These are phyloP conservation scores for Progne subis DNA, from an alignment of 2,113 vertebrate species.

Conservation along the genomic window DNA sequence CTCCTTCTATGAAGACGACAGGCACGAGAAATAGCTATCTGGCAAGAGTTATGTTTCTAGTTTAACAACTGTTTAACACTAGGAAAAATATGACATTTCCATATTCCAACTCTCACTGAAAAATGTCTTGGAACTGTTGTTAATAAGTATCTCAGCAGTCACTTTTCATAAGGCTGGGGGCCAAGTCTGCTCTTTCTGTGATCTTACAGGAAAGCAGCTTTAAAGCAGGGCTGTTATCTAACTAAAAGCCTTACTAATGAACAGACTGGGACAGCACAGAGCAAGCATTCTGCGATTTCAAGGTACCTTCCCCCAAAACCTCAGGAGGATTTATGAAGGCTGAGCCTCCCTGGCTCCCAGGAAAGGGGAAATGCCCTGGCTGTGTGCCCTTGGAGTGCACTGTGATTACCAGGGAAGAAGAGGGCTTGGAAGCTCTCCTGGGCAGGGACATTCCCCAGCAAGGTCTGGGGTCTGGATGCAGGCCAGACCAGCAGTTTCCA, in stretches of 20 bases:
- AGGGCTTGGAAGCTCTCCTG: neutral
- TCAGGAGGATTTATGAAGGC: neutral
- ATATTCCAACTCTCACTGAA: constrained; percentile 15
- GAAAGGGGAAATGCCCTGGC: neutral
- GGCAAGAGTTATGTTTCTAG: constrained; percentile 16
- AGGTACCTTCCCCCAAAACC: neutral
- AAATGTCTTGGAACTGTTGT: neutral
- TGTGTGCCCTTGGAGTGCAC: neutral
- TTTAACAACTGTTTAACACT: constrained; percentile 40
- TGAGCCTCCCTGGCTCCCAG: neutral
- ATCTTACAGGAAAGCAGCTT: neutral
- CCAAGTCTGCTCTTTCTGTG: neutral
- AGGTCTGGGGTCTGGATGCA: neutral
- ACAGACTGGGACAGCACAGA: neutral
- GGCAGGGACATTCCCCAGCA: neutral
- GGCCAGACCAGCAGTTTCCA: neutral
- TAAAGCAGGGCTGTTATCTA: neutral
- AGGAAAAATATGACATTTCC: constrained; percentile 49
- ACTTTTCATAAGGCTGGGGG: constrained; percentile 2
- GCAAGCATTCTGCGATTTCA: neutral
- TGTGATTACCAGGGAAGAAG: neutral
- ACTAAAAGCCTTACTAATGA: neutral
- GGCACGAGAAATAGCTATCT: constrained; percentile 18
- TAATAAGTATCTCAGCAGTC: constrained; percentile 28
- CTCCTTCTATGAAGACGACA: neutral